Percentiles rank a stretch among this genome's conserved stretches.
These are phyloP conservation scores for Tribolium freemani DNA, from an alignment of 2,888 invertebrate genomes.

Conservation along the genomic window DNA sequence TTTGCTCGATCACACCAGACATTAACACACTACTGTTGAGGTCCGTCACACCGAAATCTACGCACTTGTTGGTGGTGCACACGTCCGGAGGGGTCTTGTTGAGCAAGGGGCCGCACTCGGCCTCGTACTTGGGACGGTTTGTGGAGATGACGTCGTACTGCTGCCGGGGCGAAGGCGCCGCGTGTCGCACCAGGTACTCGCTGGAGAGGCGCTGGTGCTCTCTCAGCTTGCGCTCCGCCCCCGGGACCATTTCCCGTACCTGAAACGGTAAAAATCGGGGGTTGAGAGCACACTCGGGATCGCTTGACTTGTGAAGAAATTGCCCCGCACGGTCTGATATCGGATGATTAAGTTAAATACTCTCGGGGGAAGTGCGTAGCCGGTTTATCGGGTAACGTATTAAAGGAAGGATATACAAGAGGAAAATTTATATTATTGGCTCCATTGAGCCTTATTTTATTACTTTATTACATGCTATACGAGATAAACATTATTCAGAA, in stretches of 20 bases:
- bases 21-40: slow-evolving; percentile 54
- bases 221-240: slow-evolving; percentile 72
- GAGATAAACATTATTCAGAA: neutral
- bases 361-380: slow-evolving; percentile 8
- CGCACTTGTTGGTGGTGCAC: slow-evolving; percentile 67
- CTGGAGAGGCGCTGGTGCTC: slow-evolving; percentile 71
- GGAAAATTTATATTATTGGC: neutral
- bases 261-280: slow-evolving; percentile 32
- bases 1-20: slow-evolving; percentile 57
- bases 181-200: slow-evolving; percentile 69
- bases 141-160: slow-evolving; percentile 59
- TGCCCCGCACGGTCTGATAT: slow-evolving; percentile 13
- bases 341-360: slow-evolving; percentile 34
- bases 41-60: slow-evolving; percentile 57
- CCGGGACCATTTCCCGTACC: slow-evolving; percentile 75
- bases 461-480: neutral
- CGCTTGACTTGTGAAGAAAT: slow-evolving; percentile 37
- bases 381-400: slow-evolving; percentile 1
- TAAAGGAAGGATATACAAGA: slow-evolving; percentile 16
- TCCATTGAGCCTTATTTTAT: neutral
- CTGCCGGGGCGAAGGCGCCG: slow-evolving; percentile 52
- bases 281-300: neutral
- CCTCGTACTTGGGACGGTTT: slow-evolving; percentile 61
- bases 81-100: slow-evolving; percentile 69
- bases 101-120: slow-evolving; percentile 66